Evolutionary conservation across 2,797 vertebrate genomes (phyloP).

Genomic region (Urophycis tenuis): DNA sequence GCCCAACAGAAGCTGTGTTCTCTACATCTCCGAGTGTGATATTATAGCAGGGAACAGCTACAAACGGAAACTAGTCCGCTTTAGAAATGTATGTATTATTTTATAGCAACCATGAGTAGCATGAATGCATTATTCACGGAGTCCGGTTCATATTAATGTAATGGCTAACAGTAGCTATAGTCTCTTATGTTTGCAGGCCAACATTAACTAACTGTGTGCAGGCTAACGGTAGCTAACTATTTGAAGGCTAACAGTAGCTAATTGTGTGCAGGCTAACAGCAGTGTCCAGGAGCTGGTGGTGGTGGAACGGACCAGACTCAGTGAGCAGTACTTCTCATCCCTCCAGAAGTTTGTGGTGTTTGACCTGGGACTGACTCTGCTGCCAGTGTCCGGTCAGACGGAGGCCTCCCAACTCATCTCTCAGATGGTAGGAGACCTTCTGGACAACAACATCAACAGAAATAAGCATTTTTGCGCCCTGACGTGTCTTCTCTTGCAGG

Average conservation of each 20-base stretch:
- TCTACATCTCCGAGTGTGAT: conserved; percentile 85
- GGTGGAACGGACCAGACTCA: conserved; percentile 78
- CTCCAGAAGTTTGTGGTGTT: conserved; percentile 84
- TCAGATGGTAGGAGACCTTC: conserved; percentile 74
- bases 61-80: conserved; percentile 80
- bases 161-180: neutral
- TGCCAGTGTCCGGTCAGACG: conserved; percentile 74
- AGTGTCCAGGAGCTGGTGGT: conserved; percentile 73
- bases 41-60: conserved; percentile 77
- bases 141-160: neutral
- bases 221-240: accelerated
- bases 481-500: conserved; percentile 58
- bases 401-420: conserved; percentile 82
- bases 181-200: neutral
- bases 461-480: too few relatives aligned
- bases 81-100: conserved; percentile 79
- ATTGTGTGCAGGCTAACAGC: conserved; percentile 61
- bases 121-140: neutral
- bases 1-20: conserved; percentile 74
- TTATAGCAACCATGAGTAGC: neutral
- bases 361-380: conserved; percentile 82
- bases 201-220: neutral
- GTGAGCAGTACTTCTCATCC: conserved; percentile 78
- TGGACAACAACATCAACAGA: neutral
- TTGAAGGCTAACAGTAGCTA: neutral